Conservation (phyloP, 1,140 invertebrate species). For the Apis laboriosa region DNA sequence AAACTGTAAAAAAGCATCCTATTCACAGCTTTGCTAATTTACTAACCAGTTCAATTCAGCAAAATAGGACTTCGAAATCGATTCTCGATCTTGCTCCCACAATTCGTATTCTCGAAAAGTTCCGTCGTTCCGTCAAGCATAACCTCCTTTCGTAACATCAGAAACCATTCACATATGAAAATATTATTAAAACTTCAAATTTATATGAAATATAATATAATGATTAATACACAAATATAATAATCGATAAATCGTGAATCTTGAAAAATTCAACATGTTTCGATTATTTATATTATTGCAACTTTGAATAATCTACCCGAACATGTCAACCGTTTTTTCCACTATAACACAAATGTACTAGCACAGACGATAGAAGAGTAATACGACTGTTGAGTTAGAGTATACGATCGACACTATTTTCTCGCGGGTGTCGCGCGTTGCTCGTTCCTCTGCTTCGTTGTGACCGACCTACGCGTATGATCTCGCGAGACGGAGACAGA, state of each 20-base stretch:
- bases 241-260: not conserved
- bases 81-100: not conserved
- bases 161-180: not conserved
- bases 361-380: not conserved
- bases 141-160: not conserved
- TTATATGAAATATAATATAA: not conserved
- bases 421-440: conserved; percentile 28
- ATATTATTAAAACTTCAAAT: not conserved
- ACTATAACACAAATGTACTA: not conserved
- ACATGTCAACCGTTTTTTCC: not conserved
- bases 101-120: not conserved
- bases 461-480: conserved; percentile 53
- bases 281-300: too few species aligned
- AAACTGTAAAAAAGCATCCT: not conserved
- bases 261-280: too few species aligned
- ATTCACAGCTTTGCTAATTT: not conserved
- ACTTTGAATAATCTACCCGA: not conserved
- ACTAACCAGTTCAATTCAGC: not conserved
- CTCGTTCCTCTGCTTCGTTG: conserved; percentile 35
- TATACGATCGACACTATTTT: conserved; percentile 60
- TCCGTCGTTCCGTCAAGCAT: not conserved
- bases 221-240: not conserved
- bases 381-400: conserved; percentile 51
- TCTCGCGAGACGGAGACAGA: conserved; percentile 39
- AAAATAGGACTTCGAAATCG: not conserved